These are phyloP conservation scores for Diaphora mendica DNA, from an alignment of 2,888 invertebrate genomes.

Conservation along the genomic window DNA sequence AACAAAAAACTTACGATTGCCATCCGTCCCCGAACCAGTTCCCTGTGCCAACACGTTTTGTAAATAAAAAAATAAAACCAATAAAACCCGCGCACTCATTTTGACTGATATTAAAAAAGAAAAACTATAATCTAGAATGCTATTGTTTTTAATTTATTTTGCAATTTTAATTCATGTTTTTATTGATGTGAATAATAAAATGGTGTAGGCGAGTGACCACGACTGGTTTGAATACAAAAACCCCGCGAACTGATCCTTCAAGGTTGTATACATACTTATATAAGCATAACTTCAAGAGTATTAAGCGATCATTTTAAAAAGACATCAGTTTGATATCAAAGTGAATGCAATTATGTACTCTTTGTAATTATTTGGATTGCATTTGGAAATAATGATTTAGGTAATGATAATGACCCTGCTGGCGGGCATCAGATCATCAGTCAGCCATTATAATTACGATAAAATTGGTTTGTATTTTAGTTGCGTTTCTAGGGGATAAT, in stretches of 20 bases:
- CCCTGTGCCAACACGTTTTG: conserved; percentile 66
- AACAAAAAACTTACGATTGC: conserved; percentile 71
- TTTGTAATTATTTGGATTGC: conserved; percentile 29
- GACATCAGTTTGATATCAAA: conserved; percentile 25
- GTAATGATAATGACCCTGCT: conserved; percentile 41
- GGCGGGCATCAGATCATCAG: conserved; percentile 24
- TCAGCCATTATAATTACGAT: not conserved
- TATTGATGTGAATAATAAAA: conserved; percentile 2
- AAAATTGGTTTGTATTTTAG: not conserved
- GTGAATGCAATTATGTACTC: conserved; percentile 9
- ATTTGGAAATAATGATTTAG: conserved; percentile 33
- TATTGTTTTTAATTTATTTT: conserved; percentile 23
- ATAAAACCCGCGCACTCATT: conserved; percentile 61
- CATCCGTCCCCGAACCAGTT: conserved; percentile 71
- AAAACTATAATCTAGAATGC: conserved; percentile 23
- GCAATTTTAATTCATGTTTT: conserved; percentile 36
- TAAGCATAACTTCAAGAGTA: conserved; percentile 26
- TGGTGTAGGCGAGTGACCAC: conserved; percentile 36
- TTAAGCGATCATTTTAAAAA: conserved; percentile 49
- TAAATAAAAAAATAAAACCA: conserved; percentile 62
- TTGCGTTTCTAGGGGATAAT: not conserved
- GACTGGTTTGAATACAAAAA: conserved; percentile 9
- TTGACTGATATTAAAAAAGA: conserved; percentile 31
- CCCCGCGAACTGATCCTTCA: conserved; percentile 53
- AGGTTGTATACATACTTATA: conserved; percentile 40